A percentile compares a stretch with the other conserved stretches of the same genome.
These are phyloP conservation scores for Aromia moschata DNA, from an alignment of 2,888 invertebrate species.

Conservation along the genomic window DNA sequence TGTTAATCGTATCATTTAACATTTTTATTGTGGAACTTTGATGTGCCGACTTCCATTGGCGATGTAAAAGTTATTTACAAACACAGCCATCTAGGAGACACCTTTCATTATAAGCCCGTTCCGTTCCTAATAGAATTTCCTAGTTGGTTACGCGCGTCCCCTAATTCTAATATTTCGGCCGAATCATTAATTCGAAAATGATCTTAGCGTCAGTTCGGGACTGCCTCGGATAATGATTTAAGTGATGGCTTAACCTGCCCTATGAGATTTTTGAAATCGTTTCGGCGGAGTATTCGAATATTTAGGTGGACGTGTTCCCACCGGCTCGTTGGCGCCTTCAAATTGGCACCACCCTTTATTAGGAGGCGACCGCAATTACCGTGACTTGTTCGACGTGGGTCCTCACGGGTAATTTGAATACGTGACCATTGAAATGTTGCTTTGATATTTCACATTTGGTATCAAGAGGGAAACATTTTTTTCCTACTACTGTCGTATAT, in stretches of 20 bases:
- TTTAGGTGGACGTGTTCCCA: constrained; percentile 47
- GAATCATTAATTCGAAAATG: constrained; percentile 35
- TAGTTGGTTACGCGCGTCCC: too few relatives aligned
- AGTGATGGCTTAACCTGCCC: constrained; percentile 5
- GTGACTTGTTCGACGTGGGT: not conserved
- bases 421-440: not conserved
- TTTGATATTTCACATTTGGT: too few relatives aligned
- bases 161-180: constrained; percentile 6
- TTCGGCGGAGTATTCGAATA: constrained; percentile 24
- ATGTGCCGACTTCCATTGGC: too few relatives aligned
- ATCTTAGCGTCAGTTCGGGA: constrained; percentile 13
- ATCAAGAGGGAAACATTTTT: too few relatives aligned
- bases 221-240: constrained; percentile 4
- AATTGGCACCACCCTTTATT: constrained; percentile 49
- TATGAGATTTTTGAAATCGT: constrained; percentile 50
- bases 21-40: too few relatives aligned
- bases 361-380: constrained; percentile 17
- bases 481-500: too few relatives aligned
- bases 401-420: constrained; percentile 15
- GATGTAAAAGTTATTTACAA: too few relatives aligned
- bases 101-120: too few relatives aligned
- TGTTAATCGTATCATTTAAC: too few relatives aligned
- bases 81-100: too few relatives aligned
- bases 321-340: constrained; percentile 54
- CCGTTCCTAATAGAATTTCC: too few relatives aligned